A percentile compares a stretch with the other conserved stretches of the same genome.
Evolutionary conservation across 92 coral and sea anemone genomes (phyloP).

Genomic region (Epizoanthus ramosus): DNA sequence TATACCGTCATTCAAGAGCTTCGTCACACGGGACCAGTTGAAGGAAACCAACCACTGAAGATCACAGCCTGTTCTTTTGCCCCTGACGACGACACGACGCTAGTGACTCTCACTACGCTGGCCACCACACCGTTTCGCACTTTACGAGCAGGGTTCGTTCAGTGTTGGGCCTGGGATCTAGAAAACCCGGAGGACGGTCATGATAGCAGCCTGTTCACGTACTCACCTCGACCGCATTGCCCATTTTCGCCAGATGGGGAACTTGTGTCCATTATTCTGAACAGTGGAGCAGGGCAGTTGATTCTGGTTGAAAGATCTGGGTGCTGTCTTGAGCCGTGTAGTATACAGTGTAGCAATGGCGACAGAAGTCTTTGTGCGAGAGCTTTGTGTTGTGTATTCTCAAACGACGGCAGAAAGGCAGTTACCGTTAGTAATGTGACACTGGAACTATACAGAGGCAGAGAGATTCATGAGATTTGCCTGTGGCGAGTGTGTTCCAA

Average conservation of each 20-base stretch:
- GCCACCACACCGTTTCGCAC: conserved; percentile 47
- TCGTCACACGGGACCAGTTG: conserved; percentile 70
- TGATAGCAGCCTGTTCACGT: conserved; percentile 85
- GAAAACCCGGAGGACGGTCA: conserved; percentile 50
- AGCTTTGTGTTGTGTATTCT: conserved; percentile 83
- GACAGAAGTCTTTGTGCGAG: conserved; percentile 72
- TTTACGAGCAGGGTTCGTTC: conserved; percentile 84
- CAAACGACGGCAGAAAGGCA: conserved; percentile 73
- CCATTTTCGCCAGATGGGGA: conserved; percentile 81
- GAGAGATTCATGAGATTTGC: conserved; percentile 71
- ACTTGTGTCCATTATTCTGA: conserved; percentile 70
- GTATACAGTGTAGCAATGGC: conserved; percentile 72
- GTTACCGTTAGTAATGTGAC: conserved; percentile 78
- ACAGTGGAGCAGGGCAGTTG: conserved; percentile 79
- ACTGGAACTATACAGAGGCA: conserved; percentile 55
- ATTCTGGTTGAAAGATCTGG: conserved; percentile 63
- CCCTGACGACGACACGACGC: conserved; percentile 66
- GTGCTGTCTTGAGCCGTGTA: conserved; percentile 71
- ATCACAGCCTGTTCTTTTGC: conserved; percentile 75
- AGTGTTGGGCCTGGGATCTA: conserved; percentile 85
- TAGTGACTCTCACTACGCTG: conserved; percentile 72
- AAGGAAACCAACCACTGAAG: conserved; percentile 60
- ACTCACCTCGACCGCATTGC: conserved; percentile 82
- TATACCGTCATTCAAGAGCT: conserved; percentile 63
- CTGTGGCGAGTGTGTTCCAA: conserved; percentile 70